Percentiles rank a stretch among this genome's conserved stretches.
Conservation (phyloP, 1,140 invertebrate genomes). For the Trichonephila clavipes region DNA sequence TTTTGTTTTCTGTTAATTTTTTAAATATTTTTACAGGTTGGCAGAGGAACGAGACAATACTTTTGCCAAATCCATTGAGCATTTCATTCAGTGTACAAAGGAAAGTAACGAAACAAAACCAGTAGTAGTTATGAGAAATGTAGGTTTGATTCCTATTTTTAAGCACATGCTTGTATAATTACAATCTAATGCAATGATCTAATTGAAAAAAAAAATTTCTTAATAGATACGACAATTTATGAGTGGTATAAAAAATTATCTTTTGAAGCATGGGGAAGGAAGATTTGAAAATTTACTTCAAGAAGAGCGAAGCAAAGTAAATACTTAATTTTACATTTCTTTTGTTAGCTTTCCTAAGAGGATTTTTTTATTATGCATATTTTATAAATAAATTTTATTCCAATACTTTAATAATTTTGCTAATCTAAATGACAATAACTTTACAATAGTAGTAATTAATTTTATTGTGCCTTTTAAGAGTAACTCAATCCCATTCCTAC, state of each 20-base stretch:
- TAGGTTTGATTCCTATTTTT: slow-evolving; percentile 80
- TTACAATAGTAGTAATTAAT: too few relatives aligned
- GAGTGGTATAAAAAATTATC: slow-evolving; percentile 98
- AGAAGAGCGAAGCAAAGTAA: slow-evolving; percentile 90
- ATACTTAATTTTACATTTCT: not conserved
- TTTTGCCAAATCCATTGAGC: slow-evolving; percentile 94
- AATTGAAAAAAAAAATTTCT: too few relatives aligned
- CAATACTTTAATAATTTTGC: too few relatives aligned
- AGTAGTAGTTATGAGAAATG: slow-evolving; percentile 94
- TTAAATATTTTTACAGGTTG: slow-evolving; percentile 84
- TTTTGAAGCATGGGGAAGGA: slow-evolving; percentile 95
- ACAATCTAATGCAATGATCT: too few relatives aligned
- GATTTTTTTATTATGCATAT: too few relatives aligned
- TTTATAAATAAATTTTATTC: too few relatives aligned
- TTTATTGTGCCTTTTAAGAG: too few relatives aligned
- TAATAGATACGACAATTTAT: slow-evolving; percentile 91
- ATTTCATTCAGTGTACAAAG: slow-evolving; percentile 96
- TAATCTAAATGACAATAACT: too few relatives aligned
- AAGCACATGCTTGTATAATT: too few relatives aligned
- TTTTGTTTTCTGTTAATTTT: not conserved
- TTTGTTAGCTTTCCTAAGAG: too few relatives aligned
- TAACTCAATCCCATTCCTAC: too few relatives aligned
- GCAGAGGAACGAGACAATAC: slow-evolving; percentile 92
- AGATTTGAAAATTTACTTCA: slow-evolving; percentile 95
- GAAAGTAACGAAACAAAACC: slow-evolving; percentile 94